Conservation (phyloP, 1,140 invertebrate species). For the Solen grandis region DNA sequence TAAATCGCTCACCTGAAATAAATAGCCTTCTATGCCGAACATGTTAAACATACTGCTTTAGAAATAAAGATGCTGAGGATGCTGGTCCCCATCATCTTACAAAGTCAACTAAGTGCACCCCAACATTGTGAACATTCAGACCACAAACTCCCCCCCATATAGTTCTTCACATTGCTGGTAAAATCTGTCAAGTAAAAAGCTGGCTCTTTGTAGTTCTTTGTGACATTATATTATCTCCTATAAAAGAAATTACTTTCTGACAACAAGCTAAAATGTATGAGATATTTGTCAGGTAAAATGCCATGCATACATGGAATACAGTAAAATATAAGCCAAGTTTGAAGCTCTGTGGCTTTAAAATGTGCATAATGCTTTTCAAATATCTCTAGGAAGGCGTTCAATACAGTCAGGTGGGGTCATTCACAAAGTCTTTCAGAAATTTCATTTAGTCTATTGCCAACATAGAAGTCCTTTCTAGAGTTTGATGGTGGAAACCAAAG, state of each 20-base stretch:
- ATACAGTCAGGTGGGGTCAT: slow-evolving; percentile 5
- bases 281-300: slow-evolving; percentile 8
- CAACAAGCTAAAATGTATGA: slow-evolving; percentile 11
- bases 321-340: slow-evolving; percentile 12
- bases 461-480: slow-evolving; percentile 6
- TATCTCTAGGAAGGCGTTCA: slow-evolving; percentile 10
- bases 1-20: too few relatives aligned
- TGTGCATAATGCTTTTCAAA: slow-evolving; percentile 18
- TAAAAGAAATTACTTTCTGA: slow-evolving; percentile 17
- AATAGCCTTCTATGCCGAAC: too few relatives aligned
- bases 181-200: neutral
- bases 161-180: neutral
- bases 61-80: too few relatives aligned
- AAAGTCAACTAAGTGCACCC: slow-evolving; percentile 11
- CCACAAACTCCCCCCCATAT: neutral
- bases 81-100: slow-evolving; percentile 15
- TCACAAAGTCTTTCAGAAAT: slow-evolving; percentile 5
- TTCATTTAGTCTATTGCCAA: slow-evolving; percentile 17
- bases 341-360: slow-evolving; percentile 22
- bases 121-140: slow-evolving; percentile 30
- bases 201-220: slow-evolving; percentile 8
- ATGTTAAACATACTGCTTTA: too few relatives aligned
- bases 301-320: slow-evolving; percentile 26
- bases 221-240: slow-evolving; percentile 14
- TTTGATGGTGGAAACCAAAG: slow-evolving; percentile 11